Conservation (phyloP, 2,113 vertebrate species). For the rat (Rattus norvegicus) region DNA sequence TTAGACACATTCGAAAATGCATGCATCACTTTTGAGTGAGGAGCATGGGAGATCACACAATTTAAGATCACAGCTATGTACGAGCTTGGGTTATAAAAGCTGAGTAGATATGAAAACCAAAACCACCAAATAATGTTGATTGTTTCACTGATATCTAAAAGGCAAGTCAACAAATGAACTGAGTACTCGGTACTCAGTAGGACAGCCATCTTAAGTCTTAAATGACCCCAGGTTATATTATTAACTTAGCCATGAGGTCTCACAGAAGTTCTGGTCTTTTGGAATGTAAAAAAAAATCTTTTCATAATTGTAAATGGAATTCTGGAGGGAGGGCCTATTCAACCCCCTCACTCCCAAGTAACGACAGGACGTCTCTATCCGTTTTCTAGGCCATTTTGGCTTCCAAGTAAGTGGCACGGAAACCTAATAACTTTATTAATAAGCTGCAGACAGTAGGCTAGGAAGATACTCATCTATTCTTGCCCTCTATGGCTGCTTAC, state of each 20-base stretch:
- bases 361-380: too few relatives aligned
- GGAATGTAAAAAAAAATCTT: neutral
- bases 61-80: neutral
- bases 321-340: too few relatives aligned
- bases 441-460: too few relatives aligned
- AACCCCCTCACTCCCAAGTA: too few relatives aligned
- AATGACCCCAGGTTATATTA: neutral
- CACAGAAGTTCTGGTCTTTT: neutral
- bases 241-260: neutral
- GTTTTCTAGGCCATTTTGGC: too few relatives aligned
- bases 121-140: neutral
- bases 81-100: neutral
- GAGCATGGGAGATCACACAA: neutral
- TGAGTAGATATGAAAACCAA: neutral
- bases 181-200: neutral
- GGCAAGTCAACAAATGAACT: neutral
- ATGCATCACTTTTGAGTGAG: neutral
- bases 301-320: neutral
- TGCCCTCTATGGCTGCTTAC: too few relatives aligned
- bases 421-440: too few relatives aligned
- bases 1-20: neutral
- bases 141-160: neutral
- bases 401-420: too few relatives aligned
- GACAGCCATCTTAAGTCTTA: neutral
- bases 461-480: too few relatives aligned